phyloP scores from a whole-genome alignment of 1,140 invertebrate genomes.

The Psix sp. region DNA sequence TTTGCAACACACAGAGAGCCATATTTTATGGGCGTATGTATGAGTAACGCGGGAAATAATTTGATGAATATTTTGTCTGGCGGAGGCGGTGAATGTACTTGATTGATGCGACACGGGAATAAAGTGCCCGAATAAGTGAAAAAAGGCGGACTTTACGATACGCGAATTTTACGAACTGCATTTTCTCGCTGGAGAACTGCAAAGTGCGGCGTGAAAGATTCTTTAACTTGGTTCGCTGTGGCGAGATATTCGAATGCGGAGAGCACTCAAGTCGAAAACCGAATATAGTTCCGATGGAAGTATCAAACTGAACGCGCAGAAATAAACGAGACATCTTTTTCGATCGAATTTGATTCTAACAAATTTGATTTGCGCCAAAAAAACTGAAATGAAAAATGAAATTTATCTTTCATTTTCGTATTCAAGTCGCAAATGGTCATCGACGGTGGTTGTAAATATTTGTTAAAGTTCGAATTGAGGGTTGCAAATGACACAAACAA shows the following conservation, averaged over 20 bases:
- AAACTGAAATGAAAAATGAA: too few species aligned
- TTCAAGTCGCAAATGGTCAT: background rate
- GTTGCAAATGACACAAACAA: conserved; percentile 21
- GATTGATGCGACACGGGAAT: conserved; percentile 33
- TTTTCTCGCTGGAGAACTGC: conserved; percentile 60
- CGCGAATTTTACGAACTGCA: conserved; percentile 62
- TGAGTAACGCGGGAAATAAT: conserved; percentile 16
- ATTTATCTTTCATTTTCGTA: conserved; percentile 3
- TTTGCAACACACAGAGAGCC: too few species aligned
- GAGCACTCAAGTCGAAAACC: conserved; percentile 39
- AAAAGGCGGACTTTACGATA: conserved; percentile 17
- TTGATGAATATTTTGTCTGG: conserved; percentile 25
- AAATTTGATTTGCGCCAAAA: too few species aligned
- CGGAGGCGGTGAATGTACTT: conserved; percentile 17
- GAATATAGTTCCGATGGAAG: too few species aligned
- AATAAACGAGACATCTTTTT: conserved; percentile 5
- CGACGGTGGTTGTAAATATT: conserved; percentile 28
- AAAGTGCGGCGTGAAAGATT: conserved; percentile 67
- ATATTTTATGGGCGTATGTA: background rate
- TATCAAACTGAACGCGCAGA: too few species aligned
- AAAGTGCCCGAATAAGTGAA: conserved; percentile 28
- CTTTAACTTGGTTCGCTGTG: conserved; percentile 63
- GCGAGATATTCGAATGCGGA: conserved; percentile 34
- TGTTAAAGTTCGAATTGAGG: conserved; percentile 19
- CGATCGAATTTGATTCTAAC: too few species aligned